Percentiles rank a stretch among this genome's conserved stretches.
phyloP scores from a whole-genome alignment of 2,113 vertebrate species.

The Archilochus colubris region DNA sequence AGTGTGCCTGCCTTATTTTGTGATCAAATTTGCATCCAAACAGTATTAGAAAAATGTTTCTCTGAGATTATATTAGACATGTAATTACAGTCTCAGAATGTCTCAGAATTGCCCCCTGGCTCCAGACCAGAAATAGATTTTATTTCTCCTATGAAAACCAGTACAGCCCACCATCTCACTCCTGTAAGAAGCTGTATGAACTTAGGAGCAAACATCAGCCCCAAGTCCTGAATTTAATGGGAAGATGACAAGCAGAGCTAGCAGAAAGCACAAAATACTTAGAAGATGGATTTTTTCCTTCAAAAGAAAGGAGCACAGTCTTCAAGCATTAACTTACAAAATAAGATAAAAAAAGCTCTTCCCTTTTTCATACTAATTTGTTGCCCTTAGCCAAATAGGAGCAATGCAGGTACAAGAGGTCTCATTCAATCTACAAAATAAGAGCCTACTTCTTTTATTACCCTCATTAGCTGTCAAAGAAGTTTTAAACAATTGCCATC shows the following conservation, averaged over 20 bases:
- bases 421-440: neutral
- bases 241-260: neutral
- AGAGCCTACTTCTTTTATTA: neutral
- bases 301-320: neutral
- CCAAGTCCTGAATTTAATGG: neutral
- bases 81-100: neutral
- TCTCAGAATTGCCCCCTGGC: neutral
- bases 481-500: neutral
- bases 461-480: neutral
- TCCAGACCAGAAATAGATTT: neutral
- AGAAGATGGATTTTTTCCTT: neutral
- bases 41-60: neutral
- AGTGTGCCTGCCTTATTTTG: neutral
- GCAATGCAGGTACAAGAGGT: neutral
- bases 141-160: neutral
- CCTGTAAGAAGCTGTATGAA: neutral
- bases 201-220: neutral
- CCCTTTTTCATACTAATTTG: neutral
- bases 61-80: neutral
- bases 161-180: neutral
- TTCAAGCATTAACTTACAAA: neutral
- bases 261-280: neutral
- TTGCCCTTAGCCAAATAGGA: neutral
- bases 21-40: neutral
- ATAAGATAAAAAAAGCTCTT: neutral